A percentile compares a stretch with the other conserved stretches of the same genome.
Evolutionary conservation across 2,113 vertebrate species (phyloP).

Genomic region (Eudyptes chrysolophus): DNA sequence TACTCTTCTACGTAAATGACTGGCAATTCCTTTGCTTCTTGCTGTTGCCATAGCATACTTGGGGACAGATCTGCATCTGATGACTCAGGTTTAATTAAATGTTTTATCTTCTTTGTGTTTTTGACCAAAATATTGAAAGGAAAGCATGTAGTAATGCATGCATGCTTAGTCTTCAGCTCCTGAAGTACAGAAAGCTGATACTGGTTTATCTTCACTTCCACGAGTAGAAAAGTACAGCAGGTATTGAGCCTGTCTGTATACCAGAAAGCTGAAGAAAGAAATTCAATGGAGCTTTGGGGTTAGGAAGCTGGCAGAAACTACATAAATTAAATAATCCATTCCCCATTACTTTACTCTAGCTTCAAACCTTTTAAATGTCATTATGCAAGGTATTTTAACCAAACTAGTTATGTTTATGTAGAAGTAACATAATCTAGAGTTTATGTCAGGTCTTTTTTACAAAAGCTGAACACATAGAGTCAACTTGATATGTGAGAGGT

Average conservation of each 20-base stretch:
- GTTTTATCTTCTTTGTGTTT: neutral
- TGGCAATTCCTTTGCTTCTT: neutral
- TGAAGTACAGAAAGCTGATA: neutral
- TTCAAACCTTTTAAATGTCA: neutral
- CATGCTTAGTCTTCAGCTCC: neutral
- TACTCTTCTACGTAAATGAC: neutral
- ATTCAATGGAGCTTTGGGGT: neutral
- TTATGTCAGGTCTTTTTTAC: neutral
- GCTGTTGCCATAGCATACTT: neutral
- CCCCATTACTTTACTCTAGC: neutral
- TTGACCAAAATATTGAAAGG: neutral
- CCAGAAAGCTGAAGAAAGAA: neutral
- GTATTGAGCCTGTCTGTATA: neutral
- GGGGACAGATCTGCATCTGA: neutral
- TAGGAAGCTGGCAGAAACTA: neutral
- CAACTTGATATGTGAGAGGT: neutral
- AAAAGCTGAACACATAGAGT: neutral
- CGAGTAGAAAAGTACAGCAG: neutral
- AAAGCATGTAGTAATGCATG: neutral
- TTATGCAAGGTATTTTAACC: neutral
- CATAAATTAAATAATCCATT: neutral
- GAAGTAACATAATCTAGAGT: neutral
- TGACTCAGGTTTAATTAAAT: neutral
- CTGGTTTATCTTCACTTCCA: neutral
- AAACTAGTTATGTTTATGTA: neutral